Evolutionary conservation across 2,888 invertebrate species (phyloP), one percentile per base, ranked within the genome.

Genomic region (Acleris literana): DNA sequence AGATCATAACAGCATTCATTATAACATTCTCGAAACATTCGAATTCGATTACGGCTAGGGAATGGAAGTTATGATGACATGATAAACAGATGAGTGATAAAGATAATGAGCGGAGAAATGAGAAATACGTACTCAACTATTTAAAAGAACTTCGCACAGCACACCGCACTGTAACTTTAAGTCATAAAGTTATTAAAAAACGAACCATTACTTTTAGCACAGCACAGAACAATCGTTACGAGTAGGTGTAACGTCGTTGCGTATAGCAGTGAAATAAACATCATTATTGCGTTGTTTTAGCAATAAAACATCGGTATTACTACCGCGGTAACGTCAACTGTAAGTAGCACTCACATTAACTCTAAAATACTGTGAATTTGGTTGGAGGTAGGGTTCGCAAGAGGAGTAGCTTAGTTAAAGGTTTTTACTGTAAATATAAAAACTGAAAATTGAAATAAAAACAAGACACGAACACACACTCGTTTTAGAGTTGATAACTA

Each of bases 301-400:
- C 55, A 49, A 60, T 64, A 64, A 64, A 59, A 60, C 54, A 46
- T 54, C 49, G 4, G 18, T 55, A 43, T 64, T 64, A 64, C 52
- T 46, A 52, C 57, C 29, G 44, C 20, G 18, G 11, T 57, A 46
- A 39, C 43, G 48, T n/a, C 18, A 49, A 11, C 49, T 55, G 39
- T 55, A 46, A 17, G 63, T 46, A 29, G 52, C 20, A 63, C 52
- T 29, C 58, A 39, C 29, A 29, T 52, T 51, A 13, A 22, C 17
- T 13, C 33, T n/a, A 52, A 57, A 52, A 44, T 48, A 62, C 22
- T n/a, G 33, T 54, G 18, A 33, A 62, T 62, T 48, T 20, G n/a
- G 54, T 22, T 33, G 20, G 25, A 5, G 48, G 22, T 13, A 39
- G 39, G 13, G 39, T 39, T 39, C 13, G 39, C 39, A 39, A 39